Evolutionary conservation across 2,797 vertebrate species (phyloP), one percentile per base, ranked within the genome.

Genomic region (Pseudopleuronectes americanus): DNA sequence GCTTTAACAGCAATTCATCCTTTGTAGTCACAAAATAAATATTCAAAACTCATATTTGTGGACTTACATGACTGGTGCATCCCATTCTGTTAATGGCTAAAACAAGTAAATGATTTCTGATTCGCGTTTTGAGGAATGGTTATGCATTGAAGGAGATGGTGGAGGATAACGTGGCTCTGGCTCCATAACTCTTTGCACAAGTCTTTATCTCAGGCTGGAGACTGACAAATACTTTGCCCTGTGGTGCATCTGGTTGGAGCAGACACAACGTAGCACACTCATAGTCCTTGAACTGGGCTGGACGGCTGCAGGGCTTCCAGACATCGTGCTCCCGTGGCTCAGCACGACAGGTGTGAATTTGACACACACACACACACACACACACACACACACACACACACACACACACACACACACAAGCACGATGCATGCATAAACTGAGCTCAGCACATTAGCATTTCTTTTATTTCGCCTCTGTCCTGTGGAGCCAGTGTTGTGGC

Each of bases 391-490:
- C 10, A 2, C 12, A 9, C 8, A n/a, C n/a, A n/a, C n/a, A n/a
- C n/a, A n/a, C n/a, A 4, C 26, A 4, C 8, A 33, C 31, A 9
- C 31, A 33, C 31, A 51, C 26, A 51, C 13, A 22, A 6, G 13
- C 16, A 45, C 28, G 28, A 31, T 31, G 84, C 85, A 84, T 88
- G 72, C 63, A 69, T 81, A 63, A 84, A 78, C 81, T 33, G 74
- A 78, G 55, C 47, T 52, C 66, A 74, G 63, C 21, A 74, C 76
- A 79, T 83, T 77, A 84, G 81, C 68, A 73, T 85, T 85, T 71
- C 74, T 82, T 88, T 87, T 85, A 87, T 85, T 88, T 87, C 81
- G 84, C 75, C 49, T 65, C 54, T 76, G 80, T 79, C 78, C 67
- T 33, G 59, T 14, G 26, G 74, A 71, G 81, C 62, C 56, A 79